Conservation (phyloP, 2,797 vertebrate genomes). For the Phataginus tricuspis region DNA sequence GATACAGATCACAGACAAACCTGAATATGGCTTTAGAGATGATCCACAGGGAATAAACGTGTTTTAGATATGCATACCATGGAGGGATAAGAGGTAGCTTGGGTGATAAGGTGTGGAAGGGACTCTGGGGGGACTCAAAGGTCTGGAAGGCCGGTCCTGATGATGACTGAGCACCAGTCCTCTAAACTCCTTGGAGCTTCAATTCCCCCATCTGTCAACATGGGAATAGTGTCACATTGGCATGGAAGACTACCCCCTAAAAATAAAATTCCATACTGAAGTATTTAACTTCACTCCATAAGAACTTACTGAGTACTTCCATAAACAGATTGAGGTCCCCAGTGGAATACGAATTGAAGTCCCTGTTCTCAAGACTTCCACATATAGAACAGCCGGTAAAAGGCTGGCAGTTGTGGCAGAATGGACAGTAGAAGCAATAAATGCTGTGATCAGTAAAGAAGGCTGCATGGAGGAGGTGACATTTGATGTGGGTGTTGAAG, state of each 20-base stretch:
- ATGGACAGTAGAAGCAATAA: neutral
- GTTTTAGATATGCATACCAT: neutral
- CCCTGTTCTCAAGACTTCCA: neutral
- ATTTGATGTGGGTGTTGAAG: neutral
- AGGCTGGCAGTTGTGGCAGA: neutral
- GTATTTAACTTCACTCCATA: neutral
- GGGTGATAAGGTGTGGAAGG: too few species aligned
- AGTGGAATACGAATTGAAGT: neutral
- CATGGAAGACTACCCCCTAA: neutral
- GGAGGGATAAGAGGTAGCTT: neutral
- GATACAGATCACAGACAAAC: neutral
- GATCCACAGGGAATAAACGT: neutral
- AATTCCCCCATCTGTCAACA: neutral
- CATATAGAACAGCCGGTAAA: neutral
- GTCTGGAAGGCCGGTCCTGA: neutral
- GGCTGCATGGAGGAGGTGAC: neutral
- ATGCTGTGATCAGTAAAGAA: neutral
- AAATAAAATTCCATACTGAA: neutral
- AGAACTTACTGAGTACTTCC: neutral
- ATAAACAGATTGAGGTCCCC: neutral
- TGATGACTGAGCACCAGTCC: neutral
- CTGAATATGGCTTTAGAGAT: constrained; percentile 14
- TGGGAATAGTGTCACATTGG: neutral
- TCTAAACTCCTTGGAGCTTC: neutral
- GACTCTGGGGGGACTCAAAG: neutral